Conservation (phyloP, 2,888 invertebrate genomes). For the Odontomyia ornata region DNA sequence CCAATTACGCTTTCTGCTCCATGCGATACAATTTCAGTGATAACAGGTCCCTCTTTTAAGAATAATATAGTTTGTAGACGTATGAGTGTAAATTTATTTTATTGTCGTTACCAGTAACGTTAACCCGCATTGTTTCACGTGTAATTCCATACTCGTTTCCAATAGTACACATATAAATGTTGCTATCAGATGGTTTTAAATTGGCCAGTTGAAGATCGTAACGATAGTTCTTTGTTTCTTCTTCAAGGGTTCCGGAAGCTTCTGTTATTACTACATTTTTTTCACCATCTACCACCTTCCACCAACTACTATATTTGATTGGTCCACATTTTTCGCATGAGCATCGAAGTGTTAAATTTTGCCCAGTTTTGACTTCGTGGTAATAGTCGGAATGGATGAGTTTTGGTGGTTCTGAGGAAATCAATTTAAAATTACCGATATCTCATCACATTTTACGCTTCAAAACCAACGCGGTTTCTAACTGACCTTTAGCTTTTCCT, state of each 20-base stretch:
- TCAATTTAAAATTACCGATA: too few relatives aligned
- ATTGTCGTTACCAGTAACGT: conserved; percentile 68
- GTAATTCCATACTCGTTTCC: conserved; percentile 65
- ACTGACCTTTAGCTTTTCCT: conserved; percentile 42
- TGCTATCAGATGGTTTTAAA: conserved; percentile 57
- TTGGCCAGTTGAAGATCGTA: neutral
- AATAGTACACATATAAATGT: conserved; percentile 65
- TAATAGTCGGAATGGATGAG: conserved; percentile 19
- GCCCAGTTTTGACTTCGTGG: conserved; percentile 28
- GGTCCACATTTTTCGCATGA: conserved; percentile 48
- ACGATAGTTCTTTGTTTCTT: neutral
- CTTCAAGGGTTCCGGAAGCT: neutral
- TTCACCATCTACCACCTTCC: neutral
- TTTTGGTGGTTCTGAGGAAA: conserved; percentile 35
- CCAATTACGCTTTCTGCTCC: neutral
- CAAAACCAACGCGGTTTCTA: too few relatives aligned
- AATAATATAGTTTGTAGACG: neutral
- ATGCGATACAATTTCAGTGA: neutral
- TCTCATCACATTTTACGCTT: too few relatives aligned
- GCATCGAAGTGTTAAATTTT: conserved; percentile 46
- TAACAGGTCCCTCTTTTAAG: neutral
- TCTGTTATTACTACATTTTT: neutral
- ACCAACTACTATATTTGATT: conserved; percentile 39
- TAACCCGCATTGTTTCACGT: conserved; percentile 63
- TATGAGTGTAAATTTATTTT: too few relatives aligned